Percentiles rank a stretch among this genome's conserved stretches.
Conservation (phyloP, 2,888 invertebrate species). For the Iphiclides podalirius region DNA sequence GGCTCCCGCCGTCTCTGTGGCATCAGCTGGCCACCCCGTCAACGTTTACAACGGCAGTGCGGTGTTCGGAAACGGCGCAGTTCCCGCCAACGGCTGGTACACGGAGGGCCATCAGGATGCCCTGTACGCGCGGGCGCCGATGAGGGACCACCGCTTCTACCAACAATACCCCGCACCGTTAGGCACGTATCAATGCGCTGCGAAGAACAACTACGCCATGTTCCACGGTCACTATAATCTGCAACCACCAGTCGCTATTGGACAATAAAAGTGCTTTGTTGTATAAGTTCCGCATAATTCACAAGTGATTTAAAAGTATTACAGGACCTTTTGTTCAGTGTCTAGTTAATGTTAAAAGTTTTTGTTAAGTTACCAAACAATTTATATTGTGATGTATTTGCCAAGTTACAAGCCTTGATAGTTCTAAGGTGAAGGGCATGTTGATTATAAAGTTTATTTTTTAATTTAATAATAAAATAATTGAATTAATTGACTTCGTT, state of each 20-base stretch:
- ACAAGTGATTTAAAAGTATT: conserved; percentile 3
- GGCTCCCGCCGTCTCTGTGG: conserved; percentile 29
- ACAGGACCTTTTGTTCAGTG: conserved; percentile 26
- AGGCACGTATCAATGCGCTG: conserved; percentile 65
- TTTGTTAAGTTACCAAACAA: conserved; percentile 53
- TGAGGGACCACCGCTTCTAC: conserved; percentile 59
- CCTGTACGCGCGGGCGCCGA: conserved; percentile 51
- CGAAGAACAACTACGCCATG: conserved; percentile 70
- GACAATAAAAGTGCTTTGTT: conserved; percentile 47
- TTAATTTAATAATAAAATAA: conserved; percentile 17
- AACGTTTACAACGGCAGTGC: conserved; percentile 48
- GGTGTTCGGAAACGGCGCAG: conserved; percentile 48
- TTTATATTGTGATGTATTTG: conserved; percentile 43
- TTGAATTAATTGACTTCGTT: no score
- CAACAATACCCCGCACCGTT: conserved; percentile 63
- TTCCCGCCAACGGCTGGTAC: conserved; percentile 54
- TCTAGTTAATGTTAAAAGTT: conserved; percentile 23
- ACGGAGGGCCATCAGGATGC: conserved; percentile 61
- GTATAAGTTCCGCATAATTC: conserved; percentile 31
- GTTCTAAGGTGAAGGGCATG: conserved; percentile 10
- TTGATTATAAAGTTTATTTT: conserved; percentile 12
- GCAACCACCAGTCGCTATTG: conserved; percentile 69
- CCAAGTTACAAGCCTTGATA: conserved; percentile 7
- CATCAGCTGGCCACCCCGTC: conserved; percentile 22
- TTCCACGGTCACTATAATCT: conserved; percentile 75